A percentile compares a stretch with the other conserved stretches of the same genome.
phyloP scores from a whole-genome alignment of 2,113 vertebrate genomes.

The Scomber japonicus region DNA sequence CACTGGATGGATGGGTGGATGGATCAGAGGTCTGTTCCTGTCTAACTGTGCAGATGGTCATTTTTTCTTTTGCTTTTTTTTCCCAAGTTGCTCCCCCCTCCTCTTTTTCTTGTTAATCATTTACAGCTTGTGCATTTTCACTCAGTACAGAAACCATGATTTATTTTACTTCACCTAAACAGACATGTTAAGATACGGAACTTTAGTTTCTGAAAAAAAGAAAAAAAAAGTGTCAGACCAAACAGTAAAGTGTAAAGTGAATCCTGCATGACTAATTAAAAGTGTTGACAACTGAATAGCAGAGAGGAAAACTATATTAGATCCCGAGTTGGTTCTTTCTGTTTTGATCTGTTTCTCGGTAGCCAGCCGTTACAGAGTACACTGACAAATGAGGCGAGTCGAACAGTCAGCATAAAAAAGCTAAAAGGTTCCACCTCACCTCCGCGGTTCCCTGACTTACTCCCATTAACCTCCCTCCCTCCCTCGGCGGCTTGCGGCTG shows the following conservation, averaged over 20 bases:
- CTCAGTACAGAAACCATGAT: neutral
- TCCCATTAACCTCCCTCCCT: conserved; percentile 63
- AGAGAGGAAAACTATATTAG: conserved; percentile 7
- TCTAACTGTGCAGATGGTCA: conserved; percentile 17
- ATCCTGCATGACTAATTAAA: neutral
- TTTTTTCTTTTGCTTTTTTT: conserved; percentile 9
- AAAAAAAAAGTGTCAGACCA: neutral
- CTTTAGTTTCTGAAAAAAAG: neutral
- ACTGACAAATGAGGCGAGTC: conserved; percentile 63
- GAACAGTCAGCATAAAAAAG: conserved; percentile 48
- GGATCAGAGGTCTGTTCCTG: conserved; percentile 18
- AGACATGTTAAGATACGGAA: neutral
- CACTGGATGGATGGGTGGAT: conserved; percentile 3
- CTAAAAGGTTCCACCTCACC: conserved; percentile 46
- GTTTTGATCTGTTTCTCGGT: conserved; percentile 23
- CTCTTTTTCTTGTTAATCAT: neutral
- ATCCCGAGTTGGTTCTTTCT: conserved; percentile 27
- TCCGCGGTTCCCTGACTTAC: conserved; percentile 44
- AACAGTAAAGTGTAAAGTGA: neutral
- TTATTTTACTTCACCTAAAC: neutral
- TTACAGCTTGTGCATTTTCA: neutral
- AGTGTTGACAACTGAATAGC: neutral
- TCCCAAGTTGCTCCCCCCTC: neutral
- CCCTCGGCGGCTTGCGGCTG: conserved; percentile 30
- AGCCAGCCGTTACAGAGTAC: conserved; percentile 35